These are phyloP conservation scores for Tachina grossa DNA, from an alignment of 2,888 invertebrate species.

Conservation along the genomic window DNA sequence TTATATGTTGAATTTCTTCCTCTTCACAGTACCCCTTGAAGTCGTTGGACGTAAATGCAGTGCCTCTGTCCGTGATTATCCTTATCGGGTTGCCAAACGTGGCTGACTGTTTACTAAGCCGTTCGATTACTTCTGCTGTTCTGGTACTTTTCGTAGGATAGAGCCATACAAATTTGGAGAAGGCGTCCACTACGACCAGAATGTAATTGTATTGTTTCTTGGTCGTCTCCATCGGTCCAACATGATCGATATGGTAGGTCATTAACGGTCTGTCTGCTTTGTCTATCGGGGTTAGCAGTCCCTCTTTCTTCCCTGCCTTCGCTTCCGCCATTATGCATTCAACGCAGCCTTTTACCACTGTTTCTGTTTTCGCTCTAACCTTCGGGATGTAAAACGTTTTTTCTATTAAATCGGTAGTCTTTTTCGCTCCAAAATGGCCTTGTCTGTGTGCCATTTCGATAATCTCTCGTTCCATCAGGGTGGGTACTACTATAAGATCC, in stretches of 20 bases:
- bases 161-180: slow-evolving; percentile 78
- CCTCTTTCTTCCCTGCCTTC: neutral
- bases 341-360: neutral
- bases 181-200: slow-evolving; percentile 43
- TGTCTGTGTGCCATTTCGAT: neutral
- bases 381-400: too few relatives aligned
- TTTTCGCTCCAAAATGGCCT: neutral
- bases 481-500: neutral
- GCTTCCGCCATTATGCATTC: neutral
- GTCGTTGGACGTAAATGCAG: too few relatives aligned
- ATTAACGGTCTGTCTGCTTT: neutral
- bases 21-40: too few relatives aligned
- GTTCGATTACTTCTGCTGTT: neutral
- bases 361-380: neutral
- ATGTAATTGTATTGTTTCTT: slow-evolving; percentile 19
- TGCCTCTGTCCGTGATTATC: too few relatives aligned
- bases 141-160: slow-evolving; percentile 76
- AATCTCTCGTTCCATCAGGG: neutral
- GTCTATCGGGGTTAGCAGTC: neutral
- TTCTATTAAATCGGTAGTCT: too few relatives aligned
- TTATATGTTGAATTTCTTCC: too few relatives aligned
- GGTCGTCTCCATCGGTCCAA: neutral
- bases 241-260: neutral
- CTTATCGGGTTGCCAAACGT: too few relatives aligned
- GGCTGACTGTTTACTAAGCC: too few relatives aligned